Base-by-base conservation (phyloP, 2,113 vertebrate genomes). In the Leucoraja erinaceus region DNA sequence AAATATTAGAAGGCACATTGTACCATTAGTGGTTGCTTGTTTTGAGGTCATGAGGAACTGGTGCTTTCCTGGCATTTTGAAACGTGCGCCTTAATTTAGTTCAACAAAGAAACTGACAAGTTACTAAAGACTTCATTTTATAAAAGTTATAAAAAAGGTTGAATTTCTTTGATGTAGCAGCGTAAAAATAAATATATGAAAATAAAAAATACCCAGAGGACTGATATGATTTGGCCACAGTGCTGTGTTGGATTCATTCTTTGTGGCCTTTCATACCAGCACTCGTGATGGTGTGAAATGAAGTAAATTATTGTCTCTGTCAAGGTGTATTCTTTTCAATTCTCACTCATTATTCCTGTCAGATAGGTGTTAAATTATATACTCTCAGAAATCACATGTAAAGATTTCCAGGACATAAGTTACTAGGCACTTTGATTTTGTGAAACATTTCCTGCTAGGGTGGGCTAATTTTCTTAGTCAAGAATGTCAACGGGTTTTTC, bases 261-360 rank as follows among this genome's bases (percentile, higher is more conserved):
- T 91, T 38, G 31, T 91, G 90, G 90, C 38, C 90, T 74, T 91
- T 74, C 68, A 72, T 83, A 70, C 92, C 93, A 93, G 94, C 92
- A 93, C 93, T 63, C 63, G 61, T 12, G 25, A 93, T 76, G 93
- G 96, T 96, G 96, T 95, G 96, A 96, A 95, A 95, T 95, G 94
- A 95, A 93, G 94, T 95, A 94, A 95, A 95, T 95, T 95, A 95
- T 95, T 95, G 63, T 84, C 38, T 95, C 95, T 95, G 95, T 96
- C 94, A 95, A 96, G 96, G 95, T 96, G 95, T 95, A 95, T 95
- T 94, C 94, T 94, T 94, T 96, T 96, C 95, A 96, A 96, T 97
- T 97, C 95, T 96, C 96, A 97, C 96, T 96, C 96, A 96, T 96
- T 95, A 96, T 95, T 95, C 95, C 93, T 94, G 95, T 95, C 95